Base-by-base conservation (phyloP, 2,888 invertebrate species). In the Scaptomyza parva region DNA sequence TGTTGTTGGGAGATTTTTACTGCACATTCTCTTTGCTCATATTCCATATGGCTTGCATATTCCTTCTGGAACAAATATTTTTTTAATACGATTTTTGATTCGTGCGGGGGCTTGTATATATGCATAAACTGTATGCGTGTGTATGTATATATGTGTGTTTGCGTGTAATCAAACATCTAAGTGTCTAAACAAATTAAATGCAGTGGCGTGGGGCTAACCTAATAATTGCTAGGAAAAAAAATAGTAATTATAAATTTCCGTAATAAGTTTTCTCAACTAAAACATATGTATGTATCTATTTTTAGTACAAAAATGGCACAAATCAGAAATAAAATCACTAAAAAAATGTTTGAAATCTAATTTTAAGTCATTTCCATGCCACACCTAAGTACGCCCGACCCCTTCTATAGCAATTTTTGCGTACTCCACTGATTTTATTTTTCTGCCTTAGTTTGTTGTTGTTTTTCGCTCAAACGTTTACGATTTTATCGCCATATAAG, bases 21-120 rank as follows among this genome's bases (percentile, higher is more conserved):
- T 26, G 8, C 26, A 26, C 8, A 7, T 26, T 8, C 8, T 26
- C 40, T 45, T 48, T 50, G 41, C 37, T 22, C 65, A 60, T 37
- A 55, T 43, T 44, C 47, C 74, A 71, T 48, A 70, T 55, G n/a
- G n/a, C n/a, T n/a, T n/a, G n/a, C n/a, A n/a, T 55, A 60, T 68
- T 43, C 41, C 51, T 73, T 71, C 61, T 66, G 66, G 45, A 33
- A 30, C 2, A 12, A 30, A 30, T 45, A 30, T 66, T 50, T 39
- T 17, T 57, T 11, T 48, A 30, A 9, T n/a, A 12, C 20, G n/a
- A n/a, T 18, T 11, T 20, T 33, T n/a, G 3, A 20, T 47, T 22
- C 20, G n/a, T 30, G 41, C 35, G 44, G 40, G 43, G 37, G 50
- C 14, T 35, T 39, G 18, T 33, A 2, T 3, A 7, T 24, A 9